Conservation (phyloP, 1,140 invertebrate genomes). For the Linepithema humile region DNA sequence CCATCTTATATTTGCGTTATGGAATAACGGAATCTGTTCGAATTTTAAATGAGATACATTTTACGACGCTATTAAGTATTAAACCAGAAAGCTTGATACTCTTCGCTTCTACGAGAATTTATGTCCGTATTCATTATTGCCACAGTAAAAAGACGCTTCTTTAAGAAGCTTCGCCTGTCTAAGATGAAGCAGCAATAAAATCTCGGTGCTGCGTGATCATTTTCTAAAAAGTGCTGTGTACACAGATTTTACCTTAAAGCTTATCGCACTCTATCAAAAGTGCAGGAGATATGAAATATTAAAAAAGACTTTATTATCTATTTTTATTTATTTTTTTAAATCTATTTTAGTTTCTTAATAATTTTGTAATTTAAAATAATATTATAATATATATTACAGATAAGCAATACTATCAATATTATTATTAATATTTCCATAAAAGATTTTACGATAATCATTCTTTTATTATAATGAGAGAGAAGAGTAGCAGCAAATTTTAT, state of each 20-base stretch:
- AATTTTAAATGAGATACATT: conserved; percentile 49
- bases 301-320: background rate
- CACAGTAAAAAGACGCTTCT: conserved; percentile 49
- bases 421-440: background rate
- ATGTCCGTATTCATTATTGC: conserved; percentile 60
- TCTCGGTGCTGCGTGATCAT: conserved; percentile 15
- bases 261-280: background rate
- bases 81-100: conserved; percentile 49
- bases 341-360: conserved; percentile 9
- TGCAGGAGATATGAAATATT: background rate
- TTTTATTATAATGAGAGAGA: background rate
- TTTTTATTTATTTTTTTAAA: background rate
- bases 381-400: too few species aligned
- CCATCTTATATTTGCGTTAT: conserved; percentile 41
- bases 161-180: conserved; percentile 2
- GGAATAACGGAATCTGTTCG: conserved; percentile 20
- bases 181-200: conserved; percentile 35
- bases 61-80: conserved; percentile 60
- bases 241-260: conserved; percentile 16
- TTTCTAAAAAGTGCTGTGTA: conserved; percentile 44
- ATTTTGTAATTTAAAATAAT: too few species aligned
- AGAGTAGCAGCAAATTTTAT: background rate
- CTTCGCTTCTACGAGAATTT: conserved; percentile 33
- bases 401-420: too few species aligned
- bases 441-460: background rate